These are phyloP conservation scores for Emesis furor DNA, from an alignment of 2,888 invertebrate genomes.

Conservation along the genomic window DNA sequence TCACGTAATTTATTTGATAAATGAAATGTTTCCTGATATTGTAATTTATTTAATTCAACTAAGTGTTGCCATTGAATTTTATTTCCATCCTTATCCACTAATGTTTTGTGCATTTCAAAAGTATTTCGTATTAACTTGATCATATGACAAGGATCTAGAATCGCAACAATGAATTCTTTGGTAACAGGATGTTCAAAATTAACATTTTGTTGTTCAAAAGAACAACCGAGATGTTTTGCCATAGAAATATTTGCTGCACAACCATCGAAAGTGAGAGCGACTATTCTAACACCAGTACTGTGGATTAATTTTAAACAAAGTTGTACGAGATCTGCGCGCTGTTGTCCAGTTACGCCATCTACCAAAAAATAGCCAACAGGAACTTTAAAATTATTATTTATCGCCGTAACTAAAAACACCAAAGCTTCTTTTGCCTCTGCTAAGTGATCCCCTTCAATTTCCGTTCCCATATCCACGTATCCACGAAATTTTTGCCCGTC, in stretches of 20 bases:
- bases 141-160: neutral
- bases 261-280: neutral
- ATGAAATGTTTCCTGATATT: neutral
- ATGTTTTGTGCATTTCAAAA: neutral
- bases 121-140: neutral
- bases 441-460: too few relatives aligned
- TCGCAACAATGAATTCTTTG: neutral
- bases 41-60: conserved; percentile 6
- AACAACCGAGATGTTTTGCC: neutral
- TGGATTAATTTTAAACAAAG: neutral
- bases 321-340: neutral
- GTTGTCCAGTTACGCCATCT: too few relatives aligned
- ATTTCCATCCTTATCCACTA: conserved; percentile 12
- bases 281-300: neutral
- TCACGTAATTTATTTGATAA: neutral
- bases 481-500: neutral
- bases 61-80: conserved; percentile 16
- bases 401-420: neutral
- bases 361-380: neutral
- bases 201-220: conserved; percentile 1
- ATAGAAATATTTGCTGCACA: neutral
- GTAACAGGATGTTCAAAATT: neutral
- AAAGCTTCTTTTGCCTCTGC: neutral
- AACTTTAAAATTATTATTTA: too few relatives aligned
- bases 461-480: too few relatives aligned